phyloP scores from a whole-genome alignment of 2,888 invertebrate species.

The Aspidiotus destructor region DNA sequence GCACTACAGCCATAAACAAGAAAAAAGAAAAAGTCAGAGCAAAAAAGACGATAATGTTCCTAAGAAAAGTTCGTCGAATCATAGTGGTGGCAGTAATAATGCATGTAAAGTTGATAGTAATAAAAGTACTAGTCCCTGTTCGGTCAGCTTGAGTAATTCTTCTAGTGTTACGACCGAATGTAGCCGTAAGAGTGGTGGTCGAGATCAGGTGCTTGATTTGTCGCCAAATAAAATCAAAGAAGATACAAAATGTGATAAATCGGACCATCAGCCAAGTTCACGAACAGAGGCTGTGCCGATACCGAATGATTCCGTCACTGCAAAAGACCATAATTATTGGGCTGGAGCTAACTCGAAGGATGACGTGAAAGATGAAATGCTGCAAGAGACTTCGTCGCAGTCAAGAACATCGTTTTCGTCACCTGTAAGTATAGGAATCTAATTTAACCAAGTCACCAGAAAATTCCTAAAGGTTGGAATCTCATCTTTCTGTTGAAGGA shows the following conservation, averaged over 20 bases:
- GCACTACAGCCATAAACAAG: slow-evolving; percentile 28
- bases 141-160: not conserved
- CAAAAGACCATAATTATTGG: slow-evolving; percentile 29
- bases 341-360: slow-evolving; percentile 5
- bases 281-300: slow-evolving; percentile 5
- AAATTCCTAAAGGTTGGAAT: not conserved
- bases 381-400: not conserved
- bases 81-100: slow-evolving; percentile 2
- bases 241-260: slow-evolving; percentile 9
- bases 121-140: slow-evolving; percentile 1
- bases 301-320: not conserved
- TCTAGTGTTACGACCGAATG: not conserved
- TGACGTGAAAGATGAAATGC: slow-evolving; percentile 10
- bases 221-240: slow-evolving; percentile 30
- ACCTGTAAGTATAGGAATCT: not conserved
- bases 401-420: not conserved
- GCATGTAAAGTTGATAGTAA: not conserved
- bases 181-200: slow-evolving; percentile 37
- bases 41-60: slow-evolving; percentile 9
- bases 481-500: not conserved
- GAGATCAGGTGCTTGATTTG: slow-evolving; percentile 28
- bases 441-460: not conserved
- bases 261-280: slow-evolving; percentile 1
- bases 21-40: slow-evolving; percentile 2
- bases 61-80: not conserved